A percentile compares a stretch with the other conserved stretches of the same genome.
Evolutionary conservation across 2,888 invertebrate species (phyloP).

Genomic region (Drosophila aldrichi): DNA sequence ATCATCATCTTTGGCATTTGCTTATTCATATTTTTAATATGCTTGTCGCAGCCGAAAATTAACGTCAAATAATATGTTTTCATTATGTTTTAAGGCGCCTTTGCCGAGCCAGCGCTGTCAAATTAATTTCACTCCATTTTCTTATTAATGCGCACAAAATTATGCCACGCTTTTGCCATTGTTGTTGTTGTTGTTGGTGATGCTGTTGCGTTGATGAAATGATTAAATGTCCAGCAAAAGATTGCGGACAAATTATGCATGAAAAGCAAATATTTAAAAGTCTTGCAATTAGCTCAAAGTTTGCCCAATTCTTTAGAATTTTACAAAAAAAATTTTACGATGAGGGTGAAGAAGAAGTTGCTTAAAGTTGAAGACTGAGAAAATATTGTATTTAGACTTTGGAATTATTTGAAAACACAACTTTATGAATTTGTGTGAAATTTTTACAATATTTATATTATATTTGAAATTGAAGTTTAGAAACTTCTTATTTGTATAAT

Average conservation of each 20-base stretch:
- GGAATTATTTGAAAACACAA: neutral
- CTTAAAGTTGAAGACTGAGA: neutral
- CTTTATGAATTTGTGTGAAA: neutral
- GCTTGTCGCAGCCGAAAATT: conserved; percentile 52
- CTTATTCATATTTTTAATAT: conserved; percentile 65
- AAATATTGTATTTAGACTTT: neutral
- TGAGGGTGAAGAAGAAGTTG: neutral
- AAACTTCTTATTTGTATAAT: too few relatives aligned
- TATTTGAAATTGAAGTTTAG: too few relatives aligned
- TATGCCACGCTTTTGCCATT: conserved; percentile 44
- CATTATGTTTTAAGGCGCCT: conserved; percentile 55
- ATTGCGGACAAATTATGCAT: conserved; percentile 53
- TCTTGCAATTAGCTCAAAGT: conserved; percentile 52
- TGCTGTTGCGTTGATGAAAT: conserved; percentile 35
- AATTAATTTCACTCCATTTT: conserved; percentile 73
- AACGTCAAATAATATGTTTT: conserved; percentile 70
- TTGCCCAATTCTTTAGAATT: conserved; percentile 6
- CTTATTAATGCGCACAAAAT: conserved; percentile 63
- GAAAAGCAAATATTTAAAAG: conserved; percentile 41
- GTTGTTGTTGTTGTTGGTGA: neutral
- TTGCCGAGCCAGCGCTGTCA: conserved; percentile 35
- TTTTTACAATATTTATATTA: too few relatives aligned
- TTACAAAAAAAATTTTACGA: neutral
- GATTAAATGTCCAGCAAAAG: conserved; percentile 40
- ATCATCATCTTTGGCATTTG: conserved; percentile 63